Conservation (phyloP, 2,888 invertebrate genomes). For the Cerastoderma edule region DNA sequence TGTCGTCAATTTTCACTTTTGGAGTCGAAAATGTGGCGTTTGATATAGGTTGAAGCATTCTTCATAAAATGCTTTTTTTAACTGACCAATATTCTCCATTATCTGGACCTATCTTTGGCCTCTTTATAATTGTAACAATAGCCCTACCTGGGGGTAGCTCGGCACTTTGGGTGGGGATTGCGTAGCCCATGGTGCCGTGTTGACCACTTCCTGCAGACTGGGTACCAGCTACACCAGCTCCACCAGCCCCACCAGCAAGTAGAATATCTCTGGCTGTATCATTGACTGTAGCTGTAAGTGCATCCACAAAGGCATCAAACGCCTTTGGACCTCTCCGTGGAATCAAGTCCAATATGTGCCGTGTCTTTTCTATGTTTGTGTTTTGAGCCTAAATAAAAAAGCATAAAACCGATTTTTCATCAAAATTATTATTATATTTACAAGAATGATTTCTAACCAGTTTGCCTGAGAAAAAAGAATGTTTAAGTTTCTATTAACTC, state of each 20-base stretch:
- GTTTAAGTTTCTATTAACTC: too few relatives aligned
- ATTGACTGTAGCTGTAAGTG: slow-evolving; percentile 50
- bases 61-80: too few relatives aligned
- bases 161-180: background rate
- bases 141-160: background rate
- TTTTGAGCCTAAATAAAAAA: slow-evolving; percentile 55
- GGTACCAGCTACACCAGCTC: too few relatives aligned
- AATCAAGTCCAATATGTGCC: slow-evolving; percentile 60
- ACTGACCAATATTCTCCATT: background rate
- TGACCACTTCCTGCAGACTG: background rate
- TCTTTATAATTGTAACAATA: background rate
- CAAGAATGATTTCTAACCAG: too few relatives aligned
- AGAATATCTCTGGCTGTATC: slow-evolving; percentile 45
- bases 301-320: slow-evolving; percentile 50
- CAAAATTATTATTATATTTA: too few relatives aligned
- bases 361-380: slow-evolving; percentile 43
- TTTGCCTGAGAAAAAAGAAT: too few relatives aligned
- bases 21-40: too few relatives aligned
- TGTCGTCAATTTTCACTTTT: too few relatives aligned
- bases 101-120: background rate
- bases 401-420: too few relatives aligned
- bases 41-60: too few relatives aligned
- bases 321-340: slow-evolving; percentile 63
- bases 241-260: background rate
- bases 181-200: background rate